phyloP scores from a whole-genome alignment of 2,888 invertebrate species.

The Hydrotaea cyrtoneurina region DNA sequence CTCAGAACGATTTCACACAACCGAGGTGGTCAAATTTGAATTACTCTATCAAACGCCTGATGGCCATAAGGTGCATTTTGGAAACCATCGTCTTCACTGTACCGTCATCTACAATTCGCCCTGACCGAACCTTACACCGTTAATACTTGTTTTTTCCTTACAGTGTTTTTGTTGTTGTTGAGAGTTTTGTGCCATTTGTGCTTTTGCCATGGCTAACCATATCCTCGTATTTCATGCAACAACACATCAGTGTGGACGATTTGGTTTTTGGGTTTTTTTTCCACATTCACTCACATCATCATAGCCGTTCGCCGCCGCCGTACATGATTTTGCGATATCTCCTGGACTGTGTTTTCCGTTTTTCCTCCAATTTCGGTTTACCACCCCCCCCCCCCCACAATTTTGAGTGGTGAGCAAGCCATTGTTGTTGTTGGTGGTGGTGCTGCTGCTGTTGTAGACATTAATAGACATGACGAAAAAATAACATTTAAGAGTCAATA shows the following conservation, averaged over 20 bases:
- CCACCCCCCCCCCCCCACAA: no score
- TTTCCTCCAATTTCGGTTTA: slow-evolving; percentile 15
- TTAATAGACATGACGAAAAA: slow-evolving; percentile 69
- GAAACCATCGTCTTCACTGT: no score
- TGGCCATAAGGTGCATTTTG: no score
- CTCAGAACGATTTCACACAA: no score
- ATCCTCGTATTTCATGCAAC: slow-evolving; percentile 56
- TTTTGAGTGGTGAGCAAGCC: no score
- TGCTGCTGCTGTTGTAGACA: slow-evolving; percentile 62
- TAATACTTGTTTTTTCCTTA: no score
- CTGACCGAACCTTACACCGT: no score
- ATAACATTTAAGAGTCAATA: slow-evolving; percentile 80
- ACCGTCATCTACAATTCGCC: no score
- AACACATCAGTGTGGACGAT: background rate
- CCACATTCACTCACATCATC: slow-evolving; percentile 6
- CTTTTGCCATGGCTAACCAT: slow-evolving; percentile 4
- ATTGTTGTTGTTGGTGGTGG: slow-evolving; percentile 34
- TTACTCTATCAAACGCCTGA: no score
- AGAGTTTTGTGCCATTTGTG: background rate
- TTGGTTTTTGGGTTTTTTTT: slow-evolving; percentile 46
- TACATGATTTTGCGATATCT: slow-evolving; percentile 34
- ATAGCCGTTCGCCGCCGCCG: background rate
- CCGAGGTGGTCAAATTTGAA: no score
- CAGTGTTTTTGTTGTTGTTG: background rate
- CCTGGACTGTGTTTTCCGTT: slow-evolving; percentile 20